Evolutionary conservation across 1,140 invertebrate species (phyloP), one percentile per base, ranked within the genome.

Genomic region (Piezodorus guildinii): DNA sequence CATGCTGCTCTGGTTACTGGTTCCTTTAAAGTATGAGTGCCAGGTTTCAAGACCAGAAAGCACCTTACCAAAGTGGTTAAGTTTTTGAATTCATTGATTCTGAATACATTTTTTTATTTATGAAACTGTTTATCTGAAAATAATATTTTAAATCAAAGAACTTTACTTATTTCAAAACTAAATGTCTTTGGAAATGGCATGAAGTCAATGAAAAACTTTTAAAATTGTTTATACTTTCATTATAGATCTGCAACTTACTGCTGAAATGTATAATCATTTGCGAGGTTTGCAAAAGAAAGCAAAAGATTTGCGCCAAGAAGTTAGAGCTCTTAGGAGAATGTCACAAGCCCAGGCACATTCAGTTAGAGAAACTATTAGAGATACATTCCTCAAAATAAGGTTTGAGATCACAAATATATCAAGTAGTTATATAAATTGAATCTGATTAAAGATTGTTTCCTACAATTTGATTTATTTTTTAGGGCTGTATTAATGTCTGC

Each of bases 271-370:
- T 74, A 88, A 87, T 73, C 90, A 94, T 67, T 74, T 95, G 49
- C 77, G 88, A 58, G 81, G 85, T 39, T 75, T 96, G 60, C 90
- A 94, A 70, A 93, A 93, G 72, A 90, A 91, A 73, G 88, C 91
- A 9, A 91, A 89, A 71, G 91, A 95, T 74, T 78, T 97, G 17
- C 80, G 88, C 63, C 83, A 87, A 66, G 94, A 98, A 78, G 85
- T 96, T 63, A 81, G 87, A 64, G 90, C 91, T 71, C 76, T 98
- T 23, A 79, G 93, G 3, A 81, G 92, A 16, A 86, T 94, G 72
- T 94, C 94, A 3, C 87, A 95, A 73, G 83, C 91, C 0, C 93
- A 96, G 72, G 87, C 91, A 0, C 88, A 93, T 63, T 86, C 88
- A 19, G 89, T 96, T 64, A 81, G 90, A 43, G 93, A 97, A 73